These are phyloP conservation scores for Puntigrus tetrazona DNA, from an alignment of 2,113 vertebrate species.

Conservation along the genomic window DNA sequence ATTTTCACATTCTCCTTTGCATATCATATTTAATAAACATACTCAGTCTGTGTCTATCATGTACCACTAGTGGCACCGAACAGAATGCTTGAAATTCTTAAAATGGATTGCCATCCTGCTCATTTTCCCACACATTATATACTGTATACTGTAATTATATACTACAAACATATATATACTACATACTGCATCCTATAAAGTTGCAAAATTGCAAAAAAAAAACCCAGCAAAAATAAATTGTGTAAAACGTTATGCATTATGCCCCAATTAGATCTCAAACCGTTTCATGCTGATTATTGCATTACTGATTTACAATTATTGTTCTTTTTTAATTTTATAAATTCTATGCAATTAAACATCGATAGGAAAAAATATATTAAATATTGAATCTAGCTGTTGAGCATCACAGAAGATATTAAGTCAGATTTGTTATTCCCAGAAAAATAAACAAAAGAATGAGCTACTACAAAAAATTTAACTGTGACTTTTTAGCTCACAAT, in stretches of 20 bases:
- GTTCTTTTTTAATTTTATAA: too few relatives aligned
- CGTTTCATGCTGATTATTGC: not conserved
- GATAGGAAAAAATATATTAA: too few relatives aligned
- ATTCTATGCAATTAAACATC: not conserved
- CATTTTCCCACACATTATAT: not conserved
- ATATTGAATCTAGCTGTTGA: not conserved
- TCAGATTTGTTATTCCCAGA: not conserved
- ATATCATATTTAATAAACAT: not conserved
- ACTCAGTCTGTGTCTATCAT: not conserved
- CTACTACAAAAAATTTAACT: not conserved
- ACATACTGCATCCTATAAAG: too few relatives aligned
- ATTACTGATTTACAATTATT: not conserved
- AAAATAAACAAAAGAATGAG: not conserved
- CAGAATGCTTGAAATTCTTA: not conserved
- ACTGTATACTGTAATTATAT: too few relatives aligned
- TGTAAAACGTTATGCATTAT: not conserved
- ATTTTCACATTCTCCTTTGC: not conserved
- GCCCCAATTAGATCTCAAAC: too few relatives aligned
- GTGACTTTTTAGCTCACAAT: too few relatives aligned
- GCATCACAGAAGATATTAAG: not conserved
- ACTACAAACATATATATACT: too few relatives aligned
- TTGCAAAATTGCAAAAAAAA: too few relatives aligned
- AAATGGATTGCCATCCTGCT: not conserved
- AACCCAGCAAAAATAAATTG: too few relatives aligned
- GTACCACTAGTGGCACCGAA: not conserved